Evolutionary conservation across 2,888 invertebrate genomes (phyloP).

Genomic region (Thelaira solivaga): DNA sequence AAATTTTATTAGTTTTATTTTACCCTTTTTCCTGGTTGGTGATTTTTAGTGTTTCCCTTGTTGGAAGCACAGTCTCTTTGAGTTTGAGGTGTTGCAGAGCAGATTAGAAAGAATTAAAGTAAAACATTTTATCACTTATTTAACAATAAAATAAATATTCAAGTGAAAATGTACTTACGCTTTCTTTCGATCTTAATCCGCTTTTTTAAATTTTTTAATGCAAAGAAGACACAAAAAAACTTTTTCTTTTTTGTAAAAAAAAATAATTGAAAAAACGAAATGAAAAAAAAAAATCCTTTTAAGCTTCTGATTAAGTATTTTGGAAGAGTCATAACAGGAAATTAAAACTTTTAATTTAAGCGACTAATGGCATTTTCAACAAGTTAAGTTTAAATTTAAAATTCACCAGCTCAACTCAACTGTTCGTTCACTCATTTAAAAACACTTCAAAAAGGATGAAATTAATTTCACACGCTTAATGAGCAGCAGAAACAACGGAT

Average conservation of each 20-base stretch:
- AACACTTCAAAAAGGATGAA: conserved; percentile 14
- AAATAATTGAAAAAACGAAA: too few species aligned
- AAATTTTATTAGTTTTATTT: conserved; percentile 23
- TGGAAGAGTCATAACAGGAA: background rate
- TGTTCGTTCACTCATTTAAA: background rate
- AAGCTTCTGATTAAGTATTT: too few species aligned
- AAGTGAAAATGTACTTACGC: too few species aligned
- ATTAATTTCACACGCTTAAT: conserved; percentile 53
- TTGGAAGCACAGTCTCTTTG: background rate
- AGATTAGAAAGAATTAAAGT: conserved; percentile 34
- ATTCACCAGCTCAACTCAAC: too few species aligned
- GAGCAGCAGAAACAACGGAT: conserved; percentile 31
- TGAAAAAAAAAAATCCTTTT: background rate
- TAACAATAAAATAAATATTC: background rate
- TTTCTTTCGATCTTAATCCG: too few species aligned
- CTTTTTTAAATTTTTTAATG: too few species aligned
- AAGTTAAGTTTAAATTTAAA: too few species aligned
- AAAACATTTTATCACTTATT: conserved; percentile 20
- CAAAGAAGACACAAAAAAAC: too few species aligned
- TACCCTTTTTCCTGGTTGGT: conserved; percentile 5
- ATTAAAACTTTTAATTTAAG: background rate
- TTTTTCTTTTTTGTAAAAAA: too few species aligned
- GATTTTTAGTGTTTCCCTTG: background rate
- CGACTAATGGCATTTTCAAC: too few species aligned
- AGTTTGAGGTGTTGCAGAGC: conserved; percentile 42